Evolutionary conservation across 2,888 invertebrate species (phyloP).

Genomic region (Lithophane semibrunnea): DNA sequence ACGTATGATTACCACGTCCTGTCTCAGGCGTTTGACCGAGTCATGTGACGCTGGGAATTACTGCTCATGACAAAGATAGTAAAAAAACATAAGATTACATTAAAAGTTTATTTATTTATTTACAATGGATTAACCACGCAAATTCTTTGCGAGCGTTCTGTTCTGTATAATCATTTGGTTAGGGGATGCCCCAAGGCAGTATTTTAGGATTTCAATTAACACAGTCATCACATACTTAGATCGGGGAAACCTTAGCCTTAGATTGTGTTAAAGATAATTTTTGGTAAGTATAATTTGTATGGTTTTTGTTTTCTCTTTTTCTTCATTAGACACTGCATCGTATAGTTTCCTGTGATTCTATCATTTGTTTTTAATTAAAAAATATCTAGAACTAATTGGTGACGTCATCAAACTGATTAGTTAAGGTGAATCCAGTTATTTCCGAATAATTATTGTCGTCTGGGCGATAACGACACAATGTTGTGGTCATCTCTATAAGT

Average conservation of each 20-base stretch:
- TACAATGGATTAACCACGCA: not conserved
- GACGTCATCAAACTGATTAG: constrained; percentile 15
- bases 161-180: too few relatives aligned
- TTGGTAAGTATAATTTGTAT: not conserved
- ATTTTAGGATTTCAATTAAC: constrained; percentile 4
- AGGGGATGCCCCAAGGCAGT: constrained; percentile 11
- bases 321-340: not conserved
- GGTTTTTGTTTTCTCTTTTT: not conserved
- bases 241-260: constrained; percentile 17
- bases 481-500: constrained; percentile 6
- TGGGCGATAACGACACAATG: constrained; percentile 21
- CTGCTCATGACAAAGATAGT: constrained; percentile 10
- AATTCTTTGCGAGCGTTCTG: not conserved
- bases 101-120: not conserved
- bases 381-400: constrained; percentile 21
- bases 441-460: constrained; percentile 28
- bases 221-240: not conserved
- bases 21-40: constrained; percentile 28
- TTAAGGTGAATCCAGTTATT: constrained; percentile 37
- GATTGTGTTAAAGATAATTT: not conserved
- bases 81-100: constrained; percentile 2
- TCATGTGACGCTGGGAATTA: constrained; percentile 25
- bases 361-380: constrained; percentile 32
- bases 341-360: not conserved
- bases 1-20: constrained; percentile 52